Base-by-base conservation (phyloP, 37 sponge, comb jelly and placozoan genomes). In the Spongilla lacustris region DNA sequence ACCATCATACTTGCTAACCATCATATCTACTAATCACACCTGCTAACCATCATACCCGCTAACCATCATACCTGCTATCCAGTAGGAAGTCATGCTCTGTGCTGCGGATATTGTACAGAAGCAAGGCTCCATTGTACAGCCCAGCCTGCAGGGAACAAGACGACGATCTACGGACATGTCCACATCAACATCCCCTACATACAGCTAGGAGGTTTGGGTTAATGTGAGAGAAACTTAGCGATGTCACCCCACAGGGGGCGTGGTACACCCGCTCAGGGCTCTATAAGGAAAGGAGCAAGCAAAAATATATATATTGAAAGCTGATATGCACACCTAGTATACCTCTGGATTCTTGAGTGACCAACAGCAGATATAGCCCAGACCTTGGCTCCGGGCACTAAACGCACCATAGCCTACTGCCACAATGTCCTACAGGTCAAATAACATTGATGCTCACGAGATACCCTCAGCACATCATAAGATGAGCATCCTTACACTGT, bases 271-370 rank as follows among this genome's bases (percentile, higher is more conserved):
- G 68, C 83, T 95, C 98, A 23, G 99, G 97, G 86, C 83, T 79
- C 99, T 72, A 73, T n/a, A n/a, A n/a, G n/a, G n/a, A n/a, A n/a
- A n/a, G n/a, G n/a, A n/a, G n/a, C n/a, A n/a, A n/a, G n/a, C n/a
- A n/a, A n/a, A n/a, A n/a, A n/a, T n/a, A n/a, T n/a, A n/a, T n/a
- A n/a, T n/a, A n/a, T n/a, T n/a, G n/a, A n/a, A n/a, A n/a, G n/a
- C n/a, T n/a, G n/a, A n/a, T n/a, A n/a, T n/a, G n/a, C n/a, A n/a
- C n/a, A n/a, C n/a, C n/a, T n/a, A n/a, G n/a, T n/a, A n/a, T n/a
- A 97, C 98, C 85, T 95, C 96, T 23, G 96, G 97, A 66, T 97
- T 99, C 88, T 99, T 97, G 28, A 97, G 80, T 17, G 98, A 95
- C 99, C 99, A 99, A 83, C 99, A 99, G 68, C 99, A 99, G 25